These are phyloP conservation scores for Leiothrix lutea DNA, from an alignment of 2,113 vertebrate genomes.

Conservation along the genomic window DNA sequence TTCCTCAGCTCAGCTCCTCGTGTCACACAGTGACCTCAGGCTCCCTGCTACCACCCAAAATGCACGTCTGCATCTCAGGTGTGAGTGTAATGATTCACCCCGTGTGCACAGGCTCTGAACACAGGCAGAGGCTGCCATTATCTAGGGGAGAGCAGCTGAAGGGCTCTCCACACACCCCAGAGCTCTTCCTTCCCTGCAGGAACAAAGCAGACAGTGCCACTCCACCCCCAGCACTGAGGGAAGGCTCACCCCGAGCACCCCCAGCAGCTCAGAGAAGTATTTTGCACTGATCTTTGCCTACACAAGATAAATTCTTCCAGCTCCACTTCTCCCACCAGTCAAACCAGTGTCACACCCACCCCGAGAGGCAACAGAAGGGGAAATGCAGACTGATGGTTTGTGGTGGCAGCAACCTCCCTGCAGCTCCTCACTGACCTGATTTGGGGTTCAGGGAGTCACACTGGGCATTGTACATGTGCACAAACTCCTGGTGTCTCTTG, in stretches of 20 bases:
- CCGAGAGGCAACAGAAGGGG: neutral
- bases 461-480: constrained; percentile 89
- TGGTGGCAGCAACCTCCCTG: neutral
- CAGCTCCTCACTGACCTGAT: constrained; percentile 73
- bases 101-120: neutral
- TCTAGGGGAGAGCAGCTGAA: neutral
- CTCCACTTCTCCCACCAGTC: neutral
- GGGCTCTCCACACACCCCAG: rapidly evolving
- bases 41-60: neutral
- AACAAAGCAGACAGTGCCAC: rapidly evolving
- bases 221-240: neutral
- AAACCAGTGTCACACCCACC: neutral
- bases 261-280: rapidly evolving
- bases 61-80: neutral
- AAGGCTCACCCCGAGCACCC: rapidly evolving
- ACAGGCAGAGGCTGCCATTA: rapidly evolving
- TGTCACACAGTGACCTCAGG: neutral
- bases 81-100: neutral
- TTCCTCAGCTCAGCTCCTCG: neutral
- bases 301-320: neutral
- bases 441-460: constrained; percentile 90
- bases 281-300: neutral
- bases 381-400: neutral
- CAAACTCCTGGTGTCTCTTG: constrained; percentile 87
- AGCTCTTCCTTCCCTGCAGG: neutral